Base-by-base conservation (phyloP, 2,888 invertebrate species). In the Hyposoter dolosus region DNA sequence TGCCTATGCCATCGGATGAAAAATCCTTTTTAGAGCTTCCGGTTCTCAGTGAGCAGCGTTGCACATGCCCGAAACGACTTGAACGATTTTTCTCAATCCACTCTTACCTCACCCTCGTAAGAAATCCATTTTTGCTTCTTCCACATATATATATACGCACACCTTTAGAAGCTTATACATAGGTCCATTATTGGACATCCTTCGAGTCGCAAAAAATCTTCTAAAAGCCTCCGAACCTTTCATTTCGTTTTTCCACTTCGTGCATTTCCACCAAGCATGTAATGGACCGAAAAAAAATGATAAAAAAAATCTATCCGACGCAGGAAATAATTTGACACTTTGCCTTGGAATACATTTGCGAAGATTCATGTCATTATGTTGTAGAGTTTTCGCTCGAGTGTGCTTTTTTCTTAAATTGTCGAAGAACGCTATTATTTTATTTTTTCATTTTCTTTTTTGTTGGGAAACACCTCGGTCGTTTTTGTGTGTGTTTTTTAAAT, bases 101-200 rank as follows among this genome's bases (percentile, higher is more conserved):
- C 68, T 81, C 66, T 81, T 66, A 17, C 60, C 47, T 66, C 65
- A 35, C 43, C 65, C 78, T 56, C 56, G 68, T 45, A 66, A 85
- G 77, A 43, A 81, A 85, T 85, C 77, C 82, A 85, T 82, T 85
- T 82, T 85, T 50, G 23, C 74, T 47, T 47, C 32, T 23, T 75
- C 23, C 32, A 66, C 56, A 60, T 43, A 60, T 60, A 43, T 28
- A 43, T 43, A 32, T 10, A 50, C 7, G 5, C 28, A 32, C 0
- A 63, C 40, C n/a, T 53, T 23, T 19, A 12, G 56, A 15, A 9
- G 53, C 32, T 32, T 53, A 17, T 53, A 72, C 35, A 43, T 56
- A 23, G 32, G 19, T 35, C 75, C 76, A 77, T 84, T 71, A 84
- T 82, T 68, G 81, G 84, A 63, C 65, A 69, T 69, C 69, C 50